Base-by-base conservation (phyloP, 2,888 invertebrate species). In the Drosophila picticornis region DNA sequence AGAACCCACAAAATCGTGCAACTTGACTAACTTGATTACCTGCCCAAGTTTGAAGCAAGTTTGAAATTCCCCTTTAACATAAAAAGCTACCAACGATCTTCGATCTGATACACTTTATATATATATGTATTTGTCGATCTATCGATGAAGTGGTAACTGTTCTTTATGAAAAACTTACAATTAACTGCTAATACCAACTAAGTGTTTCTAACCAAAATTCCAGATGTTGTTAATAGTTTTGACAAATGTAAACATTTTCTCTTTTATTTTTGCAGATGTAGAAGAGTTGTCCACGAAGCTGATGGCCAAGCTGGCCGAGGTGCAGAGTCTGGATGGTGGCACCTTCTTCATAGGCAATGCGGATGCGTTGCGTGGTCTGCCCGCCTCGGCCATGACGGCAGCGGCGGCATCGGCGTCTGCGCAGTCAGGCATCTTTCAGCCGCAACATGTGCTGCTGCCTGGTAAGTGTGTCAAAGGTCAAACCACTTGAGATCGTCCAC, bases 221-320 rank as follows among this genome's bases (percentile, higher is more conserved):
- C 77, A 77, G 77, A 77, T 77, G 77, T 68, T 72, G 25, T 46
- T 51, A 40, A 62, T 61, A 32, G 46, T 25, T 38, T 48, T n/a
- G 48, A 59, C 32, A 62, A 61, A 68, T 74, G 64, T 64, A 61
- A 50, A 61, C 46, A 51, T 52, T 43, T 58, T 31, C 16, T 27
- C n/a, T 40, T 9, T 48, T 2, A 9, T 22, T n/a, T 4, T 91
- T 91, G 40, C 90, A 93, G 93, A 93, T 92, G 93, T 93, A 80
- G 93, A 93, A 89, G 93, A 93, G 84, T 88, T 93, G 86, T 93
- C 93, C 81, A 93, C 93, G 40, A 93, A 93, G 81, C 90, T 93
- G 76, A 93, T 93, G 93, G 93, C 93, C 66, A 92, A 92, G 81
- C 88, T 93, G 80, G 93, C 93, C 43, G 93, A 93, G 81, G 93